These are phyloP conservation scores for Semnornis frantzii DNA, from an alignment of 2,113 vertebrate genomes.

Conservation along the genomic window DNA sequence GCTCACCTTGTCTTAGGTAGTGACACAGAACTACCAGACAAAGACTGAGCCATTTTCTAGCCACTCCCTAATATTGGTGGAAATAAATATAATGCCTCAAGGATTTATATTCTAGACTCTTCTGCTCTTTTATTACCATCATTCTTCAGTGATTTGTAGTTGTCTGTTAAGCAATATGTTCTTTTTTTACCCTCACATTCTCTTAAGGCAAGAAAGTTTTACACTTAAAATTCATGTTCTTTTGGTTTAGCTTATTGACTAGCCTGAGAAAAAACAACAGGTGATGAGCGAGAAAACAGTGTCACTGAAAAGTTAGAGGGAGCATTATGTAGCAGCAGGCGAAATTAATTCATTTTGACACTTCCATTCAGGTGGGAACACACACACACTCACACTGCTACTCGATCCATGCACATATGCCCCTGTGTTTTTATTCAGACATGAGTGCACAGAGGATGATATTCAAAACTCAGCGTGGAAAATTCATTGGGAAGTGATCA, in stretches of 20 bases:
- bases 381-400: neutral
- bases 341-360: conserved; percentile 49
- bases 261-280: conserved; percentile 2
- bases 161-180: neutral
- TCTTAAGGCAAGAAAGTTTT: neutral
- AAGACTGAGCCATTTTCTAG: neutral
- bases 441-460: neutral
- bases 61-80: neutral
- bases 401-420: neutral
- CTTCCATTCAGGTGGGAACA: conserved; percentile 10
- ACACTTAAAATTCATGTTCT: neutral
- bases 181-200: neutral
- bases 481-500: neutral
- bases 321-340: neutral
- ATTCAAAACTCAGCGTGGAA: neutral
- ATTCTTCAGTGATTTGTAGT: neutral
- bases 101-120: neutral
- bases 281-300: conserved; percentile 3
- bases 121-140: neutral
- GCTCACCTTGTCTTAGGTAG: neutral
- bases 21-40: neutral
- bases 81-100: neutral
- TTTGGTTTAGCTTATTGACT: conserved; percentile 2
- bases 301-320: conserved; percentile 12
- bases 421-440: conserved; percentile 6